Evolutionary conservation across 2,113 vertebrate genomes (phyloP).

Genomic region (Fregata magnificens): DNA sequence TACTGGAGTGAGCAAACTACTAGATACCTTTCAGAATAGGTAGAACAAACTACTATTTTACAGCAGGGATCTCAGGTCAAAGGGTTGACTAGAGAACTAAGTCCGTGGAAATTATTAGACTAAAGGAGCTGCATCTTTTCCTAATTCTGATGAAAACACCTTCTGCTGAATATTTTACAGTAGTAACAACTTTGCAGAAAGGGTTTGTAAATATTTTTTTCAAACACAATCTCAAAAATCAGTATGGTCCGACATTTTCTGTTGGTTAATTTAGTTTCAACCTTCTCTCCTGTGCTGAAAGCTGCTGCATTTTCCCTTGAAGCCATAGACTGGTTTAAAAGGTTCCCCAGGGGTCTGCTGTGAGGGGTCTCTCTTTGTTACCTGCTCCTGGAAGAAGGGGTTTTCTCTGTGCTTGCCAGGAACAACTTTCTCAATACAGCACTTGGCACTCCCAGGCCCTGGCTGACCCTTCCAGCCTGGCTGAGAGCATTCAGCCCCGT

Average conservation of each 20-base stretch:
- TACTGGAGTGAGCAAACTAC: neutral
- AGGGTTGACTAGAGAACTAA: neutral
- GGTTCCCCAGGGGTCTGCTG: neutral
- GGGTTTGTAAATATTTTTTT: neutral
- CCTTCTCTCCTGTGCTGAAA: neutral
- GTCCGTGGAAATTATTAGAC: neutral
- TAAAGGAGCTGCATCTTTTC: neutral
- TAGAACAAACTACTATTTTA: neutral
- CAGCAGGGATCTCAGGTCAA: neutral
- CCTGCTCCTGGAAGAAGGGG: constrained; percentile 21
- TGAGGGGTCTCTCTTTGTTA: constrained; percentile 36
- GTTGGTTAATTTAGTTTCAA: neutral
- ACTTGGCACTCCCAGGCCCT: constrained; percentile 20
- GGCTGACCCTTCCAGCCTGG: neutral
- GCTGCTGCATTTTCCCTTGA: neutral
- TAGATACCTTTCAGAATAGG: neutral
- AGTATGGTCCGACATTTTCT: neutral
- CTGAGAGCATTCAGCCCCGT: neutral
- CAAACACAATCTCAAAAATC: neutral
- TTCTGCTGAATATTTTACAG: neutral
- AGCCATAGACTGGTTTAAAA: neutral
- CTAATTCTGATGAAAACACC: neutral
- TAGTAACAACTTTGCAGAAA: neutral
- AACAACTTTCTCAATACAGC: constrained; percentile 5
- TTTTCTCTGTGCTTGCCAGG: constrained; percentile 37